Evolutionary conservation across 2,113 vertebrate species (phyloP).

Genomic region (Tetrao urogallus): DNA sequence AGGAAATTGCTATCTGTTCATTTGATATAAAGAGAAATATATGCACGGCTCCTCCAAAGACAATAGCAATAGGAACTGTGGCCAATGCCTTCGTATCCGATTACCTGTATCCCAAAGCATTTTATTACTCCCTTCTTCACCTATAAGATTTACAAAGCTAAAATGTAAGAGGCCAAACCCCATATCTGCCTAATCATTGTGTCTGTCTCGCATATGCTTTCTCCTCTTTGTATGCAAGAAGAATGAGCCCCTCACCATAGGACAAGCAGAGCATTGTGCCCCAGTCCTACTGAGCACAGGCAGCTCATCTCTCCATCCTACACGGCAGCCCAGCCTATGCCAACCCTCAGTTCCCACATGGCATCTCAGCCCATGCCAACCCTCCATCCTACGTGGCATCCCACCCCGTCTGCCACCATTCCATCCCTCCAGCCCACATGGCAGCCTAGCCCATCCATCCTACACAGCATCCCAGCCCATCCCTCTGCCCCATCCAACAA

Average conservation of each 20-base stretch:
- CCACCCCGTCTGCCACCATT: no score
- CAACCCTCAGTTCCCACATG: no score
- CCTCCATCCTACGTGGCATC: no score
- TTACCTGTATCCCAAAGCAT: background rate
- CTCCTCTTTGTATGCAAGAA: background rate
- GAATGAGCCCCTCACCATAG: rapidly evolving
- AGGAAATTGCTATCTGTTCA: conserved; percentile 1
- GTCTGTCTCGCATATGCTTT: background rate
- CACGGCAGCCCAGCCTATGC: no score
- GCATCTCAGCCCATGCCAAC: no score
- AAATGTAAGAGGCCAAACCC: background rate
- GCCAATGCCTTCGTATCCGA: background rate
- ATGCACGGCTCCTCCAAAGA: background rate
- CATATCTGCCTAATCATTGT: background rate
- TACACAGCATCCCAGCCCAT: no score
- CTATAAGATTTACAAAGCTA: background rate
- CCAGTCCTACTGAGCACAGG: no score
- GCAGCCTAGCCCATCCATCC: no score
- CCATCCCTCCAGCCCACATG: no score
- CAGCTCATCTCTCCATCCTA: background rate
- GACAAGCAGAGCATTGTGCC: rapidly evolving
- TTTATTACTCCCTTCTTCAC: background rate
- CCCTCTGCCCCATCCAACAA: rapidly evolving
- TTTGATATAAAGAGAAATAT: background rate
- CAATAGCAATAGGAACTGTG: background rate